Conservation (phyloP, 2,797 vertebrate genomes). For the Naso thynnoides region DNA sequence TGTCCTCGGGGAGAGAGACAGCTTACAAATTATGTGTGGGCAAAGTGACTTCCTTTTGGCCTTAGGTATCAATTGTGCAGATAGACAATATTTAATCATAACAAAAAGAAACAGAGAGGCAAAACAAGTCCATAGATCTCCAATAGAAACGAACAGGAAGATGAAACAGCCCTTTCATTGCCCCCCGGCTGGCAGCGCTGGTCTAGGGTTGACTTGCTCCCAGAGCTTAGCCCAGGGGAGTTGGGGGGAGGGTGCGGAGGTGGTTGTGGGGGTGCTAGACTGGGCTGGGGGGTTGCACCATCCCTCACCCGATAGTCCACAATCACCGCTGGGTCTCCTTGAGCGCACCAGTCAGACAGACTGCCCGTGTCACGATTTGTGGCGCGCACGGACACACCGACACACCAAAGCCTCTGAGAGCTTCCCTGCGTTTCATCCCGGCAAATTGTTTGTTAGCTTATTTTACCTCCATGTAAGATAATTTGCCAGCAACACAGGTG, state of each 20-base stretch:
- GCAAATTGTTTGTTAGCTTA: constrained; percentile 59
- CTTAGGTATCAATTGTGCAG: constrained; percentile 87
- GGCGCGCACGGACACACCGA: constrained; percentile 23
- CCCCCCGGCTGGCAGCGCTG: constrained; percentile 65
- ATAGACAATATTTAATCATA: constrained; percentile 86
- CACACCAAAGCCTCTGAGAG: constrained; percentile 40
- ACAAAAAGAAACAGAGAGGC: constrained; percentile 80
- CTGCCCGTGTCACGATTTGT: constrained; percentile 59
- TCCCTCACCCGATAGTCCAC: constrained; percentile 67
- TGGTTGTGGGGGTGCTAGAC: constrained; percentile 59
- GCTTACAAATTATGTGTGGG: constrained; percentile 89
- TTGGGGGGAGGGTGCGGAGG: constrained; percentile 25
- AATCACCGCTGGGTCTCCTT: constrained; percentile 80
- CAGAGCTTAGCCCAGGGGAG: constrained; percentile 60
- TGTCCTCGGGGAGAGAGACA: constrained; percentile 83
- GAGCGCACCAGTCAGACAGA: constrained; percentile 57
- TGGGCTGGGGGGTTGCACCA: constrained; percentile 58
- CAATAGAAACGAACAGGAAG: constrained; percentile 62
- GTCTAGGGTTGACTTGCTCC: constrained; percentile 68
- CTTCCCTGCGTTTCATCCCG: constrained; percentile 25
- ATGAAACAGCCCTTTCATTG: constrained; percentile 82
- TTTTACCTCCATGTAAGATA: constrained; percentile 56
- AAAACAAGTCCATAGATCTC: constrained; percentile 80
- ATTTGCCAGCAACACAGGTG: constrained; percentile 75
- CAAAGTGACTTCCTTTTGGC: constrained; percentile 87